phyloP scores from a whole-genome alignment of 1,140 invertebrate species.

The Monomorium pharaonis region DNA sequence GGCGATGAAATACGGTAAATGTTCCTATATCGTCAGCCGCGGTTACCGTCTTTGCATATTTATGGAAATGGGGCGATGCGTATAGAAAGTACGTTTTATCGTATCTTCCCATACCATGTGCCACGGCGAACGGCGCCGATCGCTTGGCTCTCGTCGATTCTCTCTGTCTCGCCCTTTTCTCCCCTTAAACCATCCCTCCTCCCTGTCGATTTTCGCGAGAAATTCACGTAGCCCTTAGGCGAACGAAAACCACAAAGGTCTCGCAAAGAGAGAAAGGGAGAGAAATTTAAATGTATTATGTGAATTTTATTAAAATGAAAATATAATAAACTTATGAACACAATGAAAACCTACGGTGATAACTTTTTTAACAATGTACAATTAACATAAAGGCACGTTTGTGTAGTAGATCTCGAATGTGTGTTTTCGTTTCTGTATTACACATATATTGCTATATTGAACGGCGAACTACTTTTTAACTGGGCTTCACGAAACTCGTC shows the following conservation, averaged over 20 bases:
- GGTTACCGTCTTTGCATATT: slow-evolving; percentile 60
- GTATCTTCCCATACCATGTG: slow-evolving; percentile 36
- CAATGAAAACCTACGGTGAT: not conserved
- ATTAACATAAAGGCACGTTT: not conserved
- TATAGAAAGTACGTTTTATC: slow-evolving; percentile 58
- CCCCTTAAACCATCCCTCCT: not conserved
- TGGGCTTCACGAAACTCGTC: not conserved
- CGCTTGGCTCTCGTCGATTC: slow-evolving; percentile 31
- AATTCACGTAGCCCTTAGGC: slow-evolving; percentile 4
- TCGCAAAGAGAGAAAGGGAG: not conserved
- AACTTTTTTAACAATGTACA: not conserved
- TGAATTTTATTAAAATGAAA: not conserved
- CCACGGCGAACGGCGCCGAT: not conserved
- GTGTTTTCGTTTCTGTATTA: not conserved
- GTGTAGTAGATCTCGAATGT: not conserved
- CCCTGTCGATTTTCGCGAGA: slow-evolving; percentile 22
- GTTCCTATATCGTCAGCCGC: slow-evolving; percentile 34
- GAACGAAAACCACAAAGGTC: no score
- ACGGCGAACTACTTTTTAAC: not conserved
- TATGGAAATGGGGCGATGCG: slow-evolving; percentile 50
- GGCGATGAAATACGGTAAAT: slow-evolving; percentile 53
- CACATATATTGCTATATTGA: no score
- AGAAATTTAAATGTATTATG: not conserved
- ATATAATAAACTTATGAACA: not conserved
- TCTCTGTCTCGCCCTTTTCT: not conserved